Conservation (phyloP, 2,888 invertebrate genomes). For the Drosophila mimetica region DNA sequence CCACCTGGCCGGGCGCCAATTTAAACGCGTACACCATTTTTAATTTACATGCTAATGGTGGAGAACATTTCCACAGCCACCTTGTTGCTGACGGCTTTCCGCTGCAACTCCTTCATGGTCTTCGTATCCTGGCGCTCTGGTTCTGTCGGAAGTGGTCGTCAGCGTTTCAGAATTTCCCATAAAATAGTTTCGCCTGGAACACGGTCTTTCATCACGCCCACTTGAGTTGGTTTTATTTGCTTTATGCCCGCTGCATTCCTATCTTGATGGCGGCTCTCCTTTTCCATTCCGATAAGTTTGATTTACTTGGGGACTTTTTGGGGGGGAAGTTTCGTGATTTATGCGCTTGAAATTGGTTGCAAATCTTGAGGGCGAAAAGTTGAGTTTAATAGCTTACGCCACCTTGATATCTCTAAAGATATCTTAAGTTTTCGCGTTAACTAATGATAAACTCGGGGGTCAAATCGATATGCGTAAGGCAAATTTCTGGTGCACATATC, state of each 20-base stretch:
- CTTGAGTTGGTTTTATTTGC: constrained; percentile 45
- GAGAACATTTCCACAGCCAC: constrained; percentile 55
- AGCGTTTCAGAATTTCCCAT: constrained; percentile 25
- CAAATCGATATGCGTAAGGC: too few species aligned
- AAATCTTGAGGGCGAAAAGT: constrained; percentile 3
- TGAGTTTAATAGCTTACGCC: neutral
- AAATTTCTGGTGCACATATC: too few species aligned
- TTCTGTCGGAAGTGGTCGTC: constrained; percentile 38
- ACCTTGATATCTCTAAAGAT: neutral
- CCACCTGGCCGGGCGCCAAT: constrained; percentile 53
- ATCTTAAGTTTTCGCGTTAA: neutral
- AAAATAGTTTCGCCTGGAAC: constrained; percentile 44
- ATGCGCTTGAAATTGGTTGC: constrained; percentile 25
- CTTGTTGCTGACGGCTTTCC: constrained; percentile 42
- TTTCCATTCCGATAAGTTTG: constrained; percentile 41
- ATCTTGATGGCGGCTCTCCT: constrained; percentile 38
- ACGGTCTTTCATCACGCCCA: constrained; percentile 50
- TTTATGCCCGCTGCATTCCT: constrained; percentile 29
- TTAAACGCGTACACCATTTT: constrained; percentile 65
- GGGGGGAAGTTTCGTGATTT: constrained; percentile 34
- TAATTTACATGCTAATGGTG: constrained; percentile 70
- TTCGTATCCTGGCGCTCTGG: constrained; percentile 17
- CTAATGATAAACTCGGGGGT: too few species aligned
- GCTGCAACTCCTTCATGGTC: constrained; percentile 18
- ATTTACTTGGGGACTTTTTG: constrained; percentile 30